Conservation (phyloP, 2,797 vertebrate genomes). For the Sebastolobus altivelis region DNA sequence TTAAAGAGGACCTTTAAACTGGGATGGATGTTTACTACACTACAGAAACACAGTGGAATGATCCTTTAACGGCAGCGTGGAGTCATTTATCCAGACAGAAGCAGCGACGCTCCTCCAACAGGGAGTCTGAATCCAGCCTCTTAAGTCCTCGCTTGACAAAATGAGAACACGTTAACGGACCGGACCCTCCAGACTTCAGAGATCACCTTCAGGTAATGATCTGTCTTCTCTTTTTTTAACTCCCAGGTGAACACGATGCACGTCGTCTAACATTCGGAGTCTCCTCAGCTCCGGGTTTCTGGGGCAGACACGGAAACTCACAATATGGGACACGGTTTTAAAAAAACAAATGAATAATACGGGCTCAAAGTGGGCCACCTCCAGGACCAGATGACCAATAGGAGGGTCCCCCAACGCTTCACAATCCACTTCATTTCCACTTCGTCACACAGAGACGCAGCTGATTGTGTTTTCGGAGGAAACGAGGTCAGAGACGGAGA, state of each 20-base stretch:
- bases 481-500: slow-evolving; percentile 46
- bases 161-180: slow-evolving; percentile 41
- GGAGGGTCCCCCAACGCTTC: slow-evolving; percentile 6
- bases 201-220: slow-evolving; percentile 54
- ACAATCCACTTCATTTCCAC: neutral
- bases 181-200: slow-evolving; percentile 18
- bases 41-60: too few species aligned
- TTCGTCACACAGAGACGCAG: neutral
- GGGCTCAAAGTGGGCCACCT: slow-evolving; percentile 50
- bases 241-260: neutral
- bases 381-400: slow-evolving; percentile 13
- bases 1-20: too few species aligned
- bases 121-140: neutral
- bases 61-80: neutral
- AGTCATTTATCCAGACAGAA: neutral
- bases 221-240: neutral
- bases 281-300: slow-evolving; percentile 54
- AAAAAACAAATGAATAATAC: slow-evolving; percentile 28
- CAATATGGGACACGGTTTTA: slow-evolving; percentile 44
- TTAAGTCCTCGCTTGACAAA: slow-evolving; percentile 43
- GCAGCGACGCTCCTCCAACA: neutral
- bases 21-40: too few species aligned
- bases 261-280: slow-evolving; percentile 13
- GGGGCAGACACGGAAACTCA: slow-evolving; percentile 53
- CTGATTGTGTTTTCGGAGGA: slow-evolving; percentile 21